Base-by-base conservation (phyloP, 2,797 vertebrate genomes). In the Echeneis naucrates region DNA sequence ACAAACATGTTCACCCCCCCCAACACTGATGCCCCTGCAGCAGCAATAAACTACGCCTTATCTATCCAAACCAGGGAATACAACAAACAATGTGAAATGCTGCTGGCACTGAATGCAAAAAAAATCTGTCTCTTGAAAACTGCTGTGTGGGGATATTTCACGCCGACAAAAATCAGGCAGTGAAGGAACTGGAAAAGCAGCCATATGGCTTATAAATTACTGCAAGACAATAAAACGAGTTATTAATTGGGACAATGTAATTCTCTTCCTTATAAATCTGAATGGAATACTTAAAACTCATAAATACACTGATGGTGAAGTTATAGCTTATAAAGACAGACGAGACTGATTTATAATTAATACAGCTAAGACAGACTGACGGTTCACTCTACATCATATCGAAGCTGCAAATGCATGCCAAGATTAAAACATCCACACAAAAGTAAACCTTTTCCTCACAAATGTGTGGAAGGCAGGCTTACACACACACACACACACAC, bases 91-190 rank as follows among this genome's bases (percentile, higher is more conserved):
- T 67, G 51, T 44, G 33, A 52, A 63, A 14, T 38, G n/a, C 48
- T 48, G 48, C 56, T 44, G 21, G 51, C 67, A 70, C 57, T 47
- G 63, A 63, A 84, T 59, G 70, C 40, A 45, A 21, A n/a, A 21
- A n/a, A 63, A 62, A 55, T 57, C 40, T 53, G 40, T 71, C 57
- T 65, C 32, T 27, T 61, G 54, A 70, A 70, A 77, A 73, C 12
- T 78, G 68, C 81, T 64, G 68, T 2, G 17, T 59, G 51, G 58
- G 61, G 50, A 72, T 74, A 62, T 82, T 82, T 77, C 38, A 51
- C 21, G 50, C 27, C 13, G 9, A 55, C 44, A 72, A 66, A 67
- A 51, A 57, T 48, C 16, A 4, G 63, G 63, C 63, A 42, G 47
- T 77, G 74, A 83, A 79, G 58, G 56, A 74, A 64, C n/a, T 2